A percentile compares a stretch with the other conserved stretches of the same genome.
phyloP scores from a whole-genome alignment of 2,113 vertebrate genomes.

The Cranoglanis bouderius region DNA sequence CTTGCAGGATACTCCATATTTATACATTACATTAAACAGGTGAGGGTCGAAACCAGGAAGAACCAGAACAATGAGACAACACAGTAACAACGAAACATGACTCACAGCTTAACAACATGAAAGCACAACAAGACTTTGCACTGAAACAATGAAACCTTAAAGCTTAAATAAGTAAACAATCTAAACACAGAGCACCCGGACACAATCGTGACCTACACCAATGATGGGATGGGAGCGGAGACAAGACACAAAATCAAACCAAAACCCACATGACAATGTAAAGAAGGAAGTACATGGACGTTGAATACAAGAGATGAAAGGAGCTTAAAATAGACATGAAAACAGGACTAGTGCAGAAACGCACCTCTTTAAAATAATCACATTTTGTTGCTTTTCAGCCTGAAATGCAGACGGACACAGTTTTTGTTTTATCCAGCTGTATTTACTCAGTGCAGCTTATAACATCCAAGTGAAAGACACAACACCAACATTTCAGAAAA shows the following conservation, averaged over 20 bases:
- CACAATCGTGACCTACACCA: too few relatives aligned
- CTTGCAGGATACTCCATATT: background rate
- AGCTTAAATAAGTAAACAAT: background rate
- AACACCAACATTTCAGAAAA: too few relatives aligned
- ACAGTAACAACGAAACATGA: background rate
- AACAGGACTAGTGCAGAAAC: too few relatives aligned
- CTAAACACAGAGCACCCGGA: background rate
- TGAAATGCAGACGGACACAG: too few relatives aligned
- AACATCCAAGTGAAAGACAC: too few relatives aligned
- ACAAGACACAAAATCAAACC: background rate
- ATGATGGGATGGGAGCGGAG: background rate
- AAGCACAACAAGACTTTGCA: background rate
- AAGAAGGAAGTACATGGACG: background rate
- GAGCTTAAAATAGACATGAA: background rate
- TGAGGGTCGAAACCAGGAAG: background rate
- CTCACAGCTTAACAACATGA: background rate
- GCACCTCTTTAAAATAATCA: too few relatives aligned
- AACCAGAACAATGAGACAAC: background rate
- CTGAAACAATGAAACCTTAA: background rate
- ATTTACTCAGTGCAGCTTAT: too few relatives aligned
- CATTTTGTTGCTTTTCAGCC: too few relatives aligned
- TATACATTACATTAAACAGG: background rate
- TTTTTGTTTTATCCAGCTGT: too few relatives aligned
- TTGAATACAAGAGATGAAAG: background rate
- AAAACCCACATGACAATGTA: too few relatives aligned